Evolutionary conservation across 2,888 invertebrate genomes (phyloP).

Genomic region (Notodonta dromedarius): DNA sequence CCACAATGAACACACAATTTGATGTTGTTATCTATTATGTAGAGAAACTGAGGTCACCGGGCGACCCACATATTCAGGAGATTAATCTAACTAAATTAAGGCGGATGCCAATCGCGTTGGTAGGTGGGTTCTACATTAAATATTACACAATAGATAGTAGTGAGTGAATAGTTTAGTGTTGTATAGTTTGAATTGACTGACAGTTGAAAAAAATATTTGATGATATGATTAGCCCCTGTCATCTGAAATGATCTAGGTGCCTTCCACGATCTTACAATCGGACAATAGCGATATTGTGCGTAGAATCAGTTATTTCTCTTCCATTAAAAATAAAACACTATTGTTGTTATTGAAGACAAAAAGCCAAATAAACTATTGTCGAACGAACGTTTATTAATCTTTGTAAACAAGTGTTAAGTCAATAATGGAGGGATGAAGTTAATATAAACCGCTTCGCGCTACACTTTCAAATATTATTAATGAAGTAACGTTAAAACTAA

Average conservation of each 20-base stretch:
- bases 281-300: slow-evolving; percentile 17
- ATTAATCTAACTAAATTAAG: slow-evolving; percentile 4
- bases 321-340: slow-evolving; percentile 18
- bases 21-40: slow-evolving; percentile 36
- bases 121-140: background rate
- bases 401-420: slow-evolving; percentile 5
- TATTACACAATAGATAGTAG: background rate
- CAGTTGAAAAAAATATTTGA: slow-evolving; percentile 5
- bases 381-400: background rate
- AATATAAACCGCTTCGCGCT: background rate
- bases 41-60: slow-evolving; percentile 35
- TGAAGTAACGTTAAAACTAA: background rate
- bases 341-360: slow-evolving; percentile 21
- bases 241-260: slow-evolving; percentile 17
- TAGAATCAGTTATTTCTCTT: slow-evolving; percentile 9
- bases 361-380: slow-evolving; percentile 6
- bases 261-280: slow-evolving; percentile 29
- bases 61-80: slow-evolving; percentile 22
- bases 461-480: too few relatives aligned
- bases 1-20: slow-evolving; percentile 44
- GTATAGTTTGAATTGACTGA: slow-evolving; percentile 5
- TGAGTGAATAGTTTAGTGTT: background rate
- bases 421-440: background rate
- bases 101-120: background rate
- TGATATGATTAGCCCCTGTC: slow-evolving; percentile 4